phyloP scores from a whole-genome alignment of 2,113 vertebrate genomes.

The Vulpes lagopus region DNA sequence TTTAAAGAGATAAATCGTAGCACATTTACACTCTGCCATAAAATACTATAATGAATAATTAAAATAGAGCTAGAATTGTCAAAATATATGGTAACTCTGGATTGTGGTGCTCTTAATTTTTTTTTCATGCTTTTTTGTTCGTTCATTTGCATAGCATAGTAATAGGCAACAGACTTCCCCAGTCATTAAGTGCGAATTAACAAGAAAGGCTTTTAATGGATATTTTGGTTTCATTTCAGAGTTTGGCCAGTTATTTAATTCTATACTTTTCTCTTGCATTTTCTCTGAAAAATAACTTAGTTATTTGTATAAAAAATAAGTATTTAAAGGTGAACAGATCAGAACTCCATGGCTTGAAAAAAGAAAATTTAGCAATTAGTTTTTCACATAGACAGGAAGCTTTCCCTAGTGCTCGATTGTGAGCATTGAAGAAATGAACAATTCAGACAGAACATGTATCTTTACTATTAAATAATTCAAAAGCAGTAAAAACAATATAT shows the following conservation, averaged over 20 bases:
- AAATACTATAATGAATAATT: constrained; percentile 78
- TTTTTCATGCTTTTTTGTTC: constrained; percentile 16
- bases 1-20: constrained; percentile 31
- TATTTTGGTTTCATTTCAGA: constrained; percentile 63
- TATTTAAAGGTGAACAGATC: constrained; percentile 46
- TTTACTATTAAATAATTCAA: constrained; percentile 71
- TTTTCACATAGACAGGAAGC: constrained; percentile 36
- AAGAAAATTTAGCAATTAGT: constrained; percentile 58
- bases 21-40: constrained; percentile 43
- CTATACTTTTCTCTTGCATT: constrained; percentile 9
- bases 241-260: constrained; percentile 55
- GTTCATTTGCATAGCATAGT: constrained; percentile 61
- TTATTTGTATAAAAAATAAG: constrained; percentile 27
- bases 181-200: constrained; percentile 72
- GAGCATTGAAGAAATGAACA: constrained; percentile 43
- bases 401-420: constrained; percentile 34
- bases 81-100: constrained; percentile 59
- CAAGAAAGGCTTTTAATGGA: constrained; percentile 57
- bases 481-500: constrained; percentile 40
- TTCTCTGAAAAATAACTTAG: background rate
- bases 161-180: constrained; percentile 20
- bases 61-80: constrained; percentile 64
- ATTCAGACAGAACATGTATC: constrained; percentile 49
- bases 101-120: constrained; percentile 20
- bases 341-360: constrained; percentile 21